Base-by-base conservation (phyloP, 2,888 invertebrate genomes). In the Theretra japonica region DNA sequence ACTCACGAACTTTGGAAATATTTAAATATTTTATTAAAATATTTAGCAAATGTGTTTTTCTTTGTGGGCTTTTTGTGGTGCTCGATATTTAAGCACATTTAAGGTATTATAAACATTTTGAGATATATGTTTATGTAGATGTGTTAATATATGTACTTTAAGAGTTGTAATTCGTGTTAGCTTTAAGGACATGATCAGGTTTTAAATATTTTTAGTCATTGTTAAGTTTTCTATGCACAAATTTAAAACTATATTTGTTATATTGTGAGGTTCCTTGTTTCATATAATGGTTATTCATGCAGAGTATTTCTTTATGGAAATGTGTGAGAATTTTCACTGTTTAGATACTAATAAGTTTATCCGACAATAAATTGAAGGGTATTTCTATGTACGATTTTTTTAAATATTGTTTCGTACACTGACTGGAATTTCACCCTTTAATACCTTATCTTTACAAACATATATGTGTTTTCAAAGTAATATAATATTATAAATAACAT, bases 121-220 rank as follows among this genome's bases (percentile, higher is more conserved):
- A 53, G 17, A 17, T n/a, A 19, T 53, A 19, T 53, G 53, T n/a
- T 4, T 53, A 19, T 2, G 17, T 50, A 53, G n/a, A 19, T n/a
- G 50, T 17, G 5, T 8, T 11, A 41, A 8, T 41, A 41, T 41
- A 41, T 30, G 17, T 59, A n/a, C 8, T n/a, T 19, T 60, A n/a
- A 57, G 57, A 21, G 25, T 15, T 62, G 15, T n/a, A 41, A 33
- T 62, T 62, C n/a, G 33, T 33, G 62, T 62, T 41, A 62, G 62
- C 33, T 33, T 62, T 41, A 62, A 62, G 41, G 21, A 41, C 33
- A 15, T 21, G 4, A 62, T 21, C 41, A 62, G 62, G 41, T 21
- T 41, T 7, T 21, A n/a, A 19, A n/a, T 62, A 15, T 4, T 62
- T 60, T n/a, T 30, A n/a, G 19, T 30, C 19, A n/a, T n/a, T 53